phyloP scores from a whole-genome alignment of 2,113 vertebrate genomes.

The Gymnarchus niloticus region DNA sequence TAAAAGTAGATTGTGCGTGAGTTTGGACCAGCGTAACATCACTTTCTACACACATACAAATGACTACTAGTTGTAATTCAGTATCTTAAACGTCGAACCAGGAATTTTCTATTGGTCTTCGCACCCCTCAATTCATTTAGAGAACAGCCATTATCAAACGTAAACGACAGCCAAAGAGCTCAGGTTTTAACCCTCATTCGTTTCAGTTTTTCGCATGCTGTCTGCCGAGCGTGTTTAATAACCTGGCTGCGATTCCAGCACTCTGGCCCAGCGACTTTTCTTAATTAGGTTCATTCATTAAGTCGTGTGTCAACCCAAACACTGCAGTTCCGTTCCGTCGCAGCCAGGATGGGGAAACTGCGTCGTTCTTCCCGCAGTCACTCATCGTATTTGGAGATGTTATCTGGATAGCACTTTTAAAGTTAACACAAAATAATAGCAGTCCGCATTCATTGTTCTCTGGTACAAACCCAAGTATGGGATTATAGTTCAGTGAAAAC shows the following conservation, averaged over 20 bases:
- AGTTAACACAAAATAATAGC: neutral
- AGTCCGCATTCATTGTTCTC: neutral
- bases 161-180: neutral
- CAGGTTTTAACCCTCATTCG: slow-evolving; percentile 1
- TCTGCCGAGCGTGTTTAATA: neutral
- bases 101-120: no score
- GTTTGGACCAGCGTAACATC: neutral
- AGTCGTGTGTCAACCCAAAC: neutral
- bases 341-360: no score
- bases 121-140: no score
- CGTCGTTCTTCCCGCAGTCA: no score
- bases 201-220: neutral
- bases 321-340: neutral
- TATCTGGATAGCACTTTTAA: neutral
- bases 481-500: neutral
- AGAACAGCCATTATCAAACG: neutral
- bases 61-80: neutral
- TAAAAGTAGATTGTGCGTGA: neutral
- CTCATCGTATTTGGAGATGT: neutral
- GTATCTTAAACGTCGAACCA: neutral
- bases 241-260: slow-evolving; percentile 1
- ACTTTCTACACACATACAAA: neutral
- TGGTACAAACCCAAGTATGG: neutral
- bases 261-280: neutral
- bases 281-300: slow-evolving; percentile 7